A percentile compares a stretch with the other conserved stretches of the same genome.
Conservation (phyloP, 2,888 invertebrate genomes). For the Osmoderma eremita region DNA sequence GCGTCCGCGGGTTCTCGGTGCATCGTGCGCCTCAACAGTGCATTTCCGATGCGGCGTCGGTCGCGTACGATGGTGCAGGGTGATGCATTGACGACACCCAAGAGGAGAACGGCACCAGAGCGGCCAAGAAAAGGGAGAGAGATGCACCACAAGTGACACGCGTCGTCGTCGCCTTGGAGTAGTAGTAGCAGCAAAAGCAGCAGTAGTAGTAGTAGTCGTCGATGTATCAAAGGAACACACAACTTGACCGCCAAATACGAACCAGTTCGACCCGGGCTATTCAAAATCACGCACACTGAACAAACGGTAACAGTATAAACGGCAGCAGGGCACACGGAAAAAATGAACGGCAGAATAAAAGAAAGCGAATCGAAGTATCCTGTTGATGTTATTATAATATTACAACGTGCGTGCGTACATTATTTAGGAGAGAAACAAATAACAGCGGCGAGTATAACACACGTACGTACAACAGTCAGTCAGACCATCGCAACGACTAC, state of each 20-base stretch:
- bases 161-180: slow-evolving; percentile 39
- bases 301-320: neutral
- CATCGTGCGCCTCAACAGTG: slow-evolving; percentile 24
- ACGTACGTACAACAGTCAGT: slow-evolving; percentile 31
- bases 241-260: slow-evolving; percentile 59
- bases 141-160: slow-evolving; percentile 49
- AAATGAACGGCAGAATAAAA: slow-evolving; percentile 8
- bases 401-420: neutral
- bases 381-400: neutral
- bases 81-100: slow-evolving; percentile 46
- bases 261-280: slow-evolving; percentile 50
- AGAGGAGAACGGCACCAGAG: slow-evolving; percentile 39
- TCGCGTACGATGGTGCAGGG: neutral
- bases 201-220: slow-evolving; percentile 39
- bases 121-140: slow-evolving; percentile 27
- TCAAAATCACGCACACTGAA: slow-evolving; percentile 48
- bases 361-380: too few relatives aligned
- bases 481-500: slow-evolving; percentile 53
- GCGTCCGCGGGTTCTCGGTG: neutral
- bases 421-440: slow-evolving; percentile 31
- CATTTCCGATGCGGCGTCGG: slow-evolving; percentile 22
- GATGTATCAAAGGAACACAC: slow-evolving; percentile 44
- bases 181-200: slow-evolving; percentile 9
- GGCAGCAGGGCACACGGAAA: slow-evolving; percentile 5
- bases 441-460: slow-evolving; percentile 34